Percentiles rank a stretch among this genome's conserved stretches.
Conservation (phyloP, 2,888 invertebrate genomes). For the Agrilus cyanescens region DNA sequence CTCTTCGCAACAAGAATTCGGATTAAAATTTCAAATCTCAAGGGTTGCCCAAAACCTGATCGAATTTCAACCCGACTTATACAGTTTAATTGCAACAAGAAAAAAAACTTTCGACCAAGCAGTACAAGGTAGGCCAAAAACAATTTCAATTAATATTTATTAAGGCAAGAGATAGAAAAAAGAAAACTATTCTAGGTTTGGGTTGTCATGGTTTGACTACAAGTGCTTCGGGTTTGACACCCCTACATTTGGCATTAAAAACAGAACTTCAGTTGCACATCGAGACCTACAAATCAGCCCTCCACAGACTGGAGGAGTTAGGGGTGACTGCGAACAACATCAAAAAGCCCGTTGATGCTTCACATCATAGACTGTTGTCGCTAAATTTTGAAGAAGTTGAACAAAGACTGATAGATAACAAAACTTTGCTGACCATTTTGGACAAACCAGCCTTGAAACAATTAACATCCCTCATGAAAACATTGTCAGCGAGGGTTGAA, state of each 20-base stretch:
- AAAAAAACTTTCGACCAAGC: constrained; percentile 70
- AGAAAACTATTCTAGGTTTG: constrained; percentile 40
- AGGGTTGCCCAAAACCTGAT: constrained; percentile 47
- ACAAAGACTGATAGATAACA: constrained; percentile 82
- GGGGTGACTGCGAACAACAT: constrained; percentile 41
- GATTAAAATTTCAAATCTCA: constrained; percentile 48
- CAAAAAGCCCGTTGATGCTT: constrained; percentile 62
- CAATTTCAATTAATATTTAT: not conserved
- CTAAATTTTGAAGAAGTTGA: constrained; percentile 78
- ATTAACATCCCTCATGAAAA: constrained; percentile 53
- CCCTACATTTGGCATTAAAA: constrained; percentile 72
- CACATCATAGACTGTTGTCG: constrained; percentile 79
- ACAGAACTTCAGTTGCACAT: constrained; percentile 73
- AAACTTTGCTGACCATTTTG: constrained; percentile 72
- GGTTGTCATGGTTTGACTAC: constrained; percentile 77
- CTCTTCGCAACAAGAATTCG: constrained; percentile 42
- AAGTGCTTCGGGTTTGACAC: constrained; percentile 52
- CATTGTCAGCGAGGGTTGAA: constrained; percentile 69
- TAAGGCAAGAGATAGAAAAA: not conserved
- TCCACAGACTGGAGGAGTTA: constrained; percentile 74
- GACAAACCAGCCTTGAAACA: constrained; percentile 73
- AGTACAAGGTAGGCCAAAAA: constrained; percentile 51
- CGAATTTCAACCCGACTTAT: constrained; percentile 53
- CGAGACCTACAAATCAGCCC: constrained; percentile 74
- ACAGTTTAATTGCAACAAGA: constrained; percentile 53